phyloP scores from a whole-genome alignment of 2,113 vertebrate species.

The Urocitellus parryii region DNA sequence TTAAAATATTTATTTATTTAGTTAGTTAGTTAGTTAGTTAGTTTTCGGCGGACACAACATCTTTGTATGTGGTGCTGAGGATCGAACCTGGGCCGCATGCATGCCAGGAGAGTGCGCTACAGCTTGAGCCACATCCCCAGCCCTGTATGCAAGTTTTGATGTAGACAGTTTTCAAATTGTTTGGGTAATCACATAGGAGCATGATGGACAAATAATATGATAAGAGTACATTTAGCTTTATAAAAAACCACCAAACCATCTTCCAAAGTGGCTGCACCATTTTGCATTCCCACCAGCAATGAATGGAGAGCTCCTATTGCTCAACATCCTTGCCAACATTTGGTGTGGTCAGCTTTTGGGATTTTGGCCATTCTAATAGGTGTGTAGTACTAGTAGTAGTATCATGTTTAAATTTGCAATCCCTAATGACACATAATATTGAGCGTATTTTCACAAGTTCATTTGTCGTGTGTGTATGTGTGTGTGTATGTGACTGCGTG shows the following conservation, averaged over 20 bases:
- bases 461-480: neutral
- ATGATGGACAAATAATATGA: neutral
- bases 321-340: neutral
- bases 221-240: neutral
- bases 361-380: constrained; percentile 19
- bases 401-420: constrained; percentile 28
- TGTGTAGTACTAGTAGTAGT: neutral
- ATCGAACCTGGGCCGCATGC: no score
- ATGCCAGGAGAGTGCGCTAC: no score
- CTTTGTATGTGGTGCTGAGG: no score
- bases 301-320: neutral
- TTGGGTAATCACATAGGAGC: neutral
- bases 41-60: no score
- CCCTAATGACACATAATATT: neutral
- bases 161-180: neutral
- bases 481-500: neutral
- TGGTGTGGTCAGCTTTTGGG: neutral
- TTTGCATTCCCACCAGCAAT: neutral
- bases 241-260: neutral
- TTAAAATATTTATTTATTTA: no score
- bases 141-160: neutral
- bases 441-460: neutral
- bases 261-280: neutral
- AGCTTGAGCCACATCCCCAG: no score
- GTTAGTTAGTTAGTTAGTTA: no score